Evolutionary conservation across 2,113 vertebrate species (phyloP).

Genomic region (Misgurnus anguillicaudatus): DNA sequence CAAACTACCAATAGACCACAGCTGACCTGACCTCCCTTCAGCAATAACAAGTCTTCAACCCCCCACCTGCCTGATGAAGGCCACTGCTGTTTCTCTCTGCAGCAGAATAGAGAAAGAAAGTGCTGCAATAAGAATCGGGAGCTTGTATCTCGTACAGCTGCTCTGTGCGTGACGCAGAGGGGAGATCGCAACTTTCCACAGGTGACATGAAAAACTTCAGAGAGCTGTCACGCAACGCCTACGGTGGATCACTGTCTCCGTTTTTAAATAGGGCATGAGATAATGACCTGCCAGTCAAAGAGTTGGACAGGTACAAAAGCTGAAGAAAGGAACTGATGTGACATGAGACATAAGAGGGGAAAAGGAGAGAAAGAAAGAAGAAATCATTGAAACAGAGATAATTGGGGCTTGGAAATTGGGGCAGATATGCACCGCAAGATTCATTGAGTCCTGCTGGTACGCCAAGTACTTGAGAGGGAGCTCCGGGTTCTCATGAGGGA

Average conservation of each 20-base stretch:
- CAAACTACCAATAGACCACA: background rate
- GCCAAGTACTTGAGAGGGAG: constrained; percentile 9
- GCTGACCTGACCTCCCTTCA: background rate
- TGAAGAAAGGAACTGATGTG: background rate
- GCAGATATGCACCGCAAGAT: constrained; percentile 2
- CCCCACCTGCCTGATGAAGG: constrained; percentile 9
- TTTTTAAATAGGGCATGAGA: constrained; percentile 23
- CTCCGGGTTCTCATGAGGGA: background rate
- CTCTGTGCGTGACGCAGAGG: constrained; percentile 24
- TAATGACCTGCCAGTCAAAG: constrained; percentile 35
- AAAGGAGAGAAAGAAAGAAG: constrained; percentile 7
- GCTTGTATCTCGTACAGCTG: constrained; percentile 23
- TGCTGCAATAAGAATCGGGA: constrained; percentile 22
- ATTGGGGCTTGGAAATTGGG: constrained; percentile 13
- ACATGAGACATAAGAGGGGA: background rate
- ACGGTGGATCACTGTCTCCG: constrained; percentile 10
- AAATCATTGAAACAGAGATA: constrained; percentile 10
- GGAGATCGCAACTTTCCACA: constrained; percentile 11
- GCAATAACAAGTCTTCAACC: background rate
- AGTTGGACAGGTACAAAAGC: constrained; percentile 25
- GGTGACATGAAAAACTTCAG: constrained; percentile 35
- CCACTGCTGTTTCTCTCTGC: constrained; percentile 3
- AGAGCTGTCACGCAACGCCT: constrained; percentile 32
- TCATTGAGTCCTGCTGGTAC: constrained; percentile 16
- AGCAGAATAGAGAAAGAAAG: constrained; percentile 16